Conservation (phyloP, 1,140 invertebrate species). For the Cydia fagiglandana region DNA sequence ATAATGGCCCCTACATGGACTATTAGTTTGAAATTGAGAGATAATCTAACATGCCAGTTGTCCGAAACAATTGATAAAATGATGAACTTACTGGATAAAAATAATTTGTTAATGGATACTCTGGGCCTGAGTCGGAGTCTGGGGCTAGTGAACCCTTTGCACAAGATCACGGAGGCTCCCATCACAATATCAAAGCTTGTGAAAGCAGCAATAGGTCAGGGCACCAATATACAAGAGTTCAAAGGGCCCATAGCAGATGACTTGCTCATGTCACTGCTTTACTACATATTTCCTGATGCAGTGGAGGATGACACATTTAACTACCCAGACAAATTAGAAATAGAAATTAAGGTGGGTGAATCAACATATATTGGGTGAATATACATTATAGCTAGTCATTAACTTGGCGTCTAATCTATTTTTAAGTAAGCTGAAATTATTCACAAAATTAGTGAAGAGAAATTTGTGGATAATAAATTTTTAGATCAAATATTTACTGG, state of each 20-base stretch:
- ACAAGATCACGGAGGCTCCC: slow-evolving; percentile 74
- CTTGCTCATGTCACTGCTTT: slow-evolving; percentile 87
- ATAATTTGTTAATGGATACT: slow-evolving; percentile 65
- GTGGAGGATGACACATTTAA: slow-evolving; percentile 80
- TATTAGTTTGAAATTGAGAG: slow-evolving; percentile 81
- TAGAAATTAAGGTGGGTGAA: slow-evolving; percentile 67
- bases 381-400: background rate
- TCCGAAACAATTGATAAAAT: slow-evolving; percentile 81
- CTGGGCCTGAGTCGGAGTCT: slow-evolving; percentile 69
- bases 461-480: too few relatives aligned
- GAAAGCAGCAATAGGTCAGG: slow-evolving; percentile 69
- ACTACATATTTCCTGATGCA: slow-evolving; percentile 95
- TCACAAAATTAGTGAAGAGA: too few relatives aligned
- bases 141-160: slow-evolving; percentile 67
- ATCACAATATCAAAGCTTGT: slow-evolving; percentile 75
- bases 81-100: slow-evolving; percentile 66
- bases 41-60: slow-evolving; percentile 83
- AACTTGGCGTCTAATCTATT: too few relatives aligned
- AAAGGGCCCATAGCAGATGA: slow-evolving; percentile 88
- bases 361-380: too few relatives aligned
- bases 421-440: too few relatives aligned
- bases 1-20: slow-evolving; percentile 90
- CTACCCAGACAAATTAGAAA: slow-evolving; percentile 60
- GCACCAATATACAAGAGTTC: slow-evolving; percentile 59
- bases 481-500: too few relatives aligned